Evolutionary conservation across 1,140 invertebrate species (phyloP).

Genomic region (Tyrophagus putrescentiae): DNA sequence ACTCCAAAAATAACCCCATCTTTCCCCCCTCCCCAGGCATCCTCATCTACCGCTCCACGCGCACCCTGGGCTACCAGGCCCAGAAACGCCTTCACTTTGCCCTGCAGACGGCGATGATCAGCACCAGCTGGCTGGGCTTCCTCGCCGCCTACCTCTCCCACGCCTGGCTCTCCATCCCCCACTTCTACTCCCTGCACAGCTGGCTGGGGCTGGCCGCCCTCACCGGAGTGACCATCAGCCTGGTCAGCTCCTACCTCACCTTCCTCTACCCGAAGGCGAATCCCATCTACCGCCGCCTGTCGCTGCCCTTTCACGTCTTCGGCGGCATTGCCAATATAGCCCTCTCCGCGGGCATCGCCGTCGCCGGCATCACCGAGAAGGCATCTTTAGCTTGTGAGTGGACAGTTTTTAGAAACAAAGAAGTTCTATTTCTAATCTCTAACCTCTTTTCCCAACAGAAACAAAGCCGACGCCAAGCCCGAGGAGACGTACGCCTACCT

Average conservation of each 20-base stretch:
- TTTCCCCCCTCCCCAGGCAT: constrained; percentile 1
- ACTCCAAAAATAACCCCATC: background rate
- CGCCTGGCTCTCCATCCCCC: constrained; percentile 13
- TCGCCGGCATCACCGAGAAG: constrained; percentile 71
- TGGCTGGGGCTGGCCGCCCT: constrained; percentile 66
- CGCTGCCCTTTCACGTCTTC: constrained; percentile 66
- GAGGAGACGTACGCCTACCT: background rate
- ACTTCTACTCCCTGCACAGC: constrained; percentile 43
- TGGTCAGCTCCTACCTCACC: constrained; percentile 24
- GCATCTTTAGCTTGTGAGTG: constrained; percentile 47
- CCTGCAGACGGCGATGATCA: background rate
- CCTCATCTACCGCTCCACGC: constrained; percentile 1
- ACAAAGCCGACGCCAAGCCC: background rate
- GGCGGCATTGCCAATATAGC: constrained; percentile 60
- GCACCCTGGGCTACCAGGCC: background rate
- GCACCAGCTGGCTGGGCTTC: background rate
- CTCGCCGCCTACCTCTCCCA: constrained; percentile 20
- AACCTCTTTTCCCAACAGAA: background rate
- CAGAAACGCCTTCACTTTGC: constrained; percentile 14
- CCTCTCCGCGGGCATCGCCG: constrained; percentile 47
- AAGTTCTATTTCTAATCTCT: no score
- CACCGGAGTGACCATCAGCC: constrained; percentile 50
- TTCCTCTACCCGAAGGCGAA: constrained; percentile 26
- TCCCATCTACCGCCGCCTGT: constrained; percentile 37
- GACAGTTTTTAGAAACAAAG: no score